Evolutionary conservation across 2,888 invertebrate species (phyloP).

Genomic region (Clivina fossor): DNA sequence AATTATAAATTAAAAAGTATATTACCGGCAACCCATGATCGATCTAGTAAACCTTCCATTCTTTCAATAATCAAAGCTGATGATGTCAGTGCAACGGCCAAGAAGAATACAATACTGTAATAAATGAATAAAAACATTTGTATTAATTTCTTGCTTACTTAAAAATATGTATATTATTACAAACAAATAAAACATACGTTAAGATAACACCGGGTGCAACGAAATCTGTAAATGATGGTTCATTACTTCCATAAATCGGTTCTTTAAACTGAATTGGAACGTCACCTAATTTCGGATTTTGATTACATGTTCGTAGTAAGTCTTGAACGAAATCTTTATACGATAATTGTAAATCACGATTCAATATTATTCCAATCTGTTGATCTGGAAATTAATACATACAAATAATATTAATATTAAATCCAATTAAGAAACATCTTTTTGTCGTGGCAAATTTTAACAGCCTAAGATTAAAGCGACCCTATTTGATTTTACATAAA

Average conservation of each 20-base stretch:
- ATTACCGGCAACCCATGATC: conserved; percentile 86
- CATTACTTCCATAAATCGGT: conserved; percentile 84
- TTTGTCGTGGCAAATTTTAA: background rate
- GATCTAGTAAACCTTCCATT: conserved; percentile 87
- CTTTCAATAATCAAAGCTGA: conserved; percentile 88
- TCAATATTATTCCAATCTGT: conserved; percentile 88
- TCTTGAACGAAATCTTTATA: conserved; percentile 83
- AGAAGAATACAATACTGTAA: conserved; percentile 90
- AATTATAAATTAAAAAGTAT: conserved; percentile 31
- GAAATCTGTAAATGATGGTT: conserved; percentile 93
- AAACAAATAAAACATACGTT: conserved; percentile 65
- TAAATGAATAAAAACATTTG: conserved; percentile 32
- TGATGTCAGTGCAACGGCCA: conserved; percentile 92
- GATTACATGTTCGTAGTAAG: conserved; percentile 69
- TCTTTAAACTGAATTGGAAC: conserved; percentile 86
- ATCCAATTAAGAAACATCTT: background rate
- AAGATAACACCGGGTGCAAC: conserved; percentile 94
- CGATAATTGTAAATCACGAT: conserved; percentile 80
- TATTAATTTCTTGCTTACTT: no score
- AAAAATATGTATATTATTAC: background rate
- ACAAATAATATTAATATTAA: background rate
- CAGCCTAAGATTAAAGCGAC: background rate
- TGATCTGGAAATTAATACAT: conserved; percentile 65
- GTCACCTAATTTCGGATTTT: conserved; percentile 84
- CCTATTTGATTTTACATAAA: no score